Percentiles rank a stretch among this genome's conserved stretches.
These are phyloP conservation scores for Antedon mediterranea DNA, from an alignment of 53 echinoderm and acorn worm species.

Conservation along the genomic window DNA sequence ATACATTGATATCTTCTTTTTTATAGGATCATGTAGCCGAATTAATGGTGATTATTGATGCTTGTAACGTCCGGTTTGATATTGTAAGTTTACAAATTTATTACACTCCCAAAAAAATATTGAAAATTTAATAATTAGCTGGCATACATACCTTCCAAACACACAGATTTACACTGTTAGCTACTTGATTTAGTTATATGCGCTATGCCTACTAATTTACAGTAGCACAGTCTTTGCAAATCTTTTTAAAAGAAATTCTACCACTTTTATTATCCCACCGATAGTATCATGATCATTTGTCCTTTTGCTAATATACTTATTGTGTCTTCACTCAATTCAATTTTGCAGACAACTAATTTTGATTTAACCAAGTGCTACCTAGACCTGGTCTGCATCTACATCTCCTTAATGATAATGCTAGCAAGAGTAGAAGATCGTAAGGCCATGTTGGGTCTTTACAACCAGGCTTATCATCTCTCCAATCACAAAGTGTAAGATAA, in stretches of 20 bases:
- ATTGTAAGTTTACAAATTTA: conserved; percentile 55
- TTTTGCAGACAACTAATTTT: conserved; percentile 98
- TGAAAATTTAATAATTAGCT: too few relatives aligned
- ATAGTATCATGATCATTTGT: too few relatives aligned
- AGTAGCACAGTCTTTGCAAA: too few relatives aligned
- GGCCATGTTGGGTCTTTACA: conserved; percentile 91
- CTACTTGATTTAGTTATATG: too few relatives aligned
- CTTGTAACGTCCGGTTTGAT: conserved; percentile 69
- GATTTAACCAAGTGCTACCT: conserved; percentile 91
- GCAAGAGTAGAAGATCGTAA: conserved; percentile 88
- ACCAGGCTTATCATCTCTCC: conserved; percentile 79
- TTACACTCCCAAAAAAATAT: neutral
- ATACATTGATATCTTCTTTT: too few relatives aligned
- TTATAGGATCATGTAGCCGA: conserved; percentile 79
- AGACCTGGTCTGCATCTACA: conserved; percentile 62
- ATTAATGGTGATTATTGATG: conserved; percentile 59
- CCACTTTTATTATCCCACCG: too few relatives aligned
- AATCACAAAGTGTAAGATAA: conserved; percentile 52
- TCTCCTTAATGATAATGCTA: conserved; percentile 58
- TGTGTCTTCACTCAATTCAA: neutral
- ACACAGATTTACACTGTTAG: too few relatives aligned
- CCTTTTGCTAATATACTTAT: too few relatives aligned
- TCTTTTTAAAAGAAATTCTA: too few relatives aligned
- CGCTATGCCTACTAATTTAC: too few relatives aligned
- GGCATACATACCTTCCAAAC: too few relatives aligned